Percentiles rank a stretch among this genome's conserved stretches.
Conservation (phyloP, 2,113 vertebrate genomes). For the Ictalurus punctatus region DNA sequence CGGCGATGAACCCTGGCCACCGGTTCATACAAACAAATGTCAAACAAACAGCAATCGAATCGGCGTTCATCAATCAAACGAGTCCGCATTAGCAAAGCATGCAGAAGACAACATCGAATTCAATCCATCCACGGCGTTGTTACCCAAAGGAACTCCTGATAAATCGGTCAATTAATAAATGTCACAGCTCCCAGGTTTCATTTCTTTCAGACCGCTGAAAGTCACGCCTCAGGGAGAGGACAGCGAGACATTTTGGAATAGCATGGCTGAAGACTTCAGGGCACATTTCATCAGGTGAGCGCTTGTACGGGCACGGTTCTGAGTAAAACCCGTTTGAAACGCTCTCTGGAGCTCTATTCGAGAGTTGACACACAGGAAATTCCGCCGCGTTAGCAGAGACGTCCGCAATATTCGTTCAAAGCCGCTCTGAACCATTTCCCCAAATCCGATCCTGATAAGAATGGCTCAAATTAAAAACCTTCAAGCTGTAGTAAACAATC, state of each 20-base stretch:
- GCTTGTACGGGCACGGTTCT: neutral
- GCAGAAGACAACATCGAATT: neutral
- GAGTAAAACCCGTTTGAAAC: conserved; percentile 5
- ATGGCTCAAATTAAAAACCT: neutral
- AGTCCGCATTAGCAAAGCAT: neutral
- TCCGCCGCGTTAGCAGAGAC: neutral
- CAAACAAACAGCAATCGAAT: neutral
- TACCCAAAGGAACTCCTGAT: conserved; percentile 47
- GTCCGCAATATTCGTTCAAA: neutral
- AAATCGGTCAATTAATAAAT: conserved; percentile 62
- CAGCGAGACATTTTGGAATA: conserved; percentile 59
- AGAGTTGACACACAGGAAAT: neutral
- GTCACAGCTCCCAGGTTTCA: conserved; percentile 63
- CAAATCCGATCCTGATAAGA: conserved; percentile 9
- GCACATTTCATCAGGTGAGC: conserved; percentile 23
- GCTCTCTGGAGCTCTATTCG: neutral
- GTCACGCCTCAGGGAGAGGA: conserved; percentile 44
- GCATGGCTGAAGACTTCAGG: conserved; percentile 44
- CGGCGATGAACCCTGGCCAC: neutral
- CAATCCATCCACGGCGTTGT: conserved; percentile 45
- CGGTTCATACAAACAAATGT: neutral
- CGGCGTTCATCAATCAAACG: neutral
- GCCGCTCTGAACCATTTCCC: neutral
- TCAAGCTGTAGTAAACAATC: neutral
- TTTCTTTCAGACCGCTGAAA: conserved; percentile 58